Base-by-base conservation (phyloP, 2,888 invertebrate species). In the Pimpla rufipes region DNA sequence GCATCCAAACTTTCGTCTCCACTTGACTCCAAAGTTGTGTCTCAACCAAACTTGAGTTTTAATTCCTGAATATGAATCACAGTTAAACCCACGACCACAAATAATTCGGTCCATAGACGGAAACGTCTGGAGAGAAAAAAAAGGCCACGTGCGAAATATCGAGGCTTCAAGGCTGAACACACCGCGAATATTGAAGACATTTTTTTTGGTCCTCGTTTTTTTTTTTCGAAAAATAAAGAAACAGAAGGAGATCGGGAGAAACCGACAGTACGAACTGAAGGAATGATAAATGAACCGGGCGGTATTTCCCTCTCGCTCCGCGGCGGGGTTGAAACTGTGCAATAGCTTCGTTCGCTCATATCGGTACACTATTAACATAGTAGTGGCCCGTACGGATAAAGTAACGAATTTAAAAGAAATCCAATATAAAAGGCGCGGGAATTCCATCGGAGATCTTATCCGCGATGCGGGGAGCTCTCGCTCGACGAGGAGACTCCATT, bases 381-480 rank as follows among this genome's bases (percentile, higher is more conserved):
- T 90, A 70, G 83, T 78, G 74, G 70, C 70, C n/a, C 80, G 74
- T 89, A 90, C 90, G 92, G 92, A 91, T 92, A 92, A 92, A 92
- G 91, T 91, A 92, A 92, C 92, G 91, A 92, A 92, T 92, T 92
- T 92, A 90, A 92, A 92, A 92, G 90, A 92, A 92, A 92, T 91
- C 91, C 90, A 92, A 92, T 92, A 92, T 92, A 92, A 92, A 92
- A 92, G 92, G 91, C 88, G 88, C 90, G 92, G 89, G 92, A 93
- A 93, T 93, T 93, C 93, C 93, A 92, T 91, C 91, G 91, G 90
- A 92, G 93, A 93, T 93, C 90, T 93, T 93, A 93, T 93, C 93
- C 78, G 55, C 81, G 83, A 81, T 85, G 74, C 70, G 62, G 74
- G 77, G 89, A 89, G 90, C 90, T 91, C 91, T 90, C 90, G 91